Evolutionary conservation across 2,113 vertebrate species (phyloP).

Genomic region (Rhinoptilus africanus): DNA sequence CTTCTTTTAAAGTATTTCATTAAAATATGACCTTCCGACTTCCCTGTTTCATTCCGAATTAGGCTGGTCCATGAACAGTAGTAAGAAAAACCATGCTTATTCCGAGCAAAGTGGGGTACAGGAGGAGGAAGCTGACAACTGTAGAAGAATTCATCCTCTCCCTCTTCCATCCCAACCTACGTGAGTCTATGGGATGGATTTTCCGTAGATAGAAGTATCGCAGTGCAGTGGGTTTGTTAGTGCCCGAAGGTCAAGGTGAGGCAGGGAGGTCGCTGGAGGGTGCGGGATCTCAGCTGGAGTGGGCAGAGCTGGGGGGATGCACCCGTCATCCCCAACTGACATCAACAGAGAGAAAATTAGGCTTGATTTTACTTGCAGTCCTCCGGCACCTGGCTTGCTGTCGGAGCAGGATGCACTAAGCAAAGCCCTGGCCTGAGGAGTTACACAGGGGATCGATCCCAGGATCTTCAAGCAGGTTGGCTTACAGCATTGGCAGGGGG

Average conservation of each 20-base stretch:
- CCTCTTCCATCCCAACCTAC: neutral
- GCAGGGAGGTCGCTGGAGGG: neutral
- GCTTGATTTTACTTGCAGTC: neutral
- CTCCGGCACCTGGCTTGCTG: neutral
- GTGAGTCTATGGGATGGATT: neutral
- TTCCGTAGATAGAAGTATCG: accelerated
- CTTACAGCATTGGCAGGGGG: neutral
- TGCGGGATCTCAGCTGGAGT: neutral
- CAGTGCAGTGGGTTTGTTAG: neutral
- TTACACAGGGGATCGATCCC: accelerated
- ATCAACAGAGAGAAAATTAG: neutral
- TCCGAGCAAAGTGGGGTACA: neutral
- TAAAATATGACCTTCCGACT: neutral
- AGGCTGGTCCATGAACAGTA: accelerated
- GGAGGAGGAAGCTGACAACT: neutral
- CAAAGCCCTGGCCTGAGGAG: neutral
- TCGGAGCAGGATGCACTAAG: no score
- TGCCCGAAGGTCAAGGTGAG: neutral
- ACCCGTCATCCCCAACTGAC: no score
- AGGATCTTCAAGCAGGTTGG: neutral
- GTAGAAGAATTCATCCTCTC: neutral
- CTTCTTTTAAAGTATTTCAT: neutral
- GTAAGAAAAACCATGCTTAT: neutral
- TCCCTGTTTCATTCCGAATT: neutral
- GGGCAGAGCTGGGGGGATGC: neutral